Evolutionary conservation across 2,797 vertebrate species (phyloP).

Genomic region (Myripristis murdjan): DNA sequence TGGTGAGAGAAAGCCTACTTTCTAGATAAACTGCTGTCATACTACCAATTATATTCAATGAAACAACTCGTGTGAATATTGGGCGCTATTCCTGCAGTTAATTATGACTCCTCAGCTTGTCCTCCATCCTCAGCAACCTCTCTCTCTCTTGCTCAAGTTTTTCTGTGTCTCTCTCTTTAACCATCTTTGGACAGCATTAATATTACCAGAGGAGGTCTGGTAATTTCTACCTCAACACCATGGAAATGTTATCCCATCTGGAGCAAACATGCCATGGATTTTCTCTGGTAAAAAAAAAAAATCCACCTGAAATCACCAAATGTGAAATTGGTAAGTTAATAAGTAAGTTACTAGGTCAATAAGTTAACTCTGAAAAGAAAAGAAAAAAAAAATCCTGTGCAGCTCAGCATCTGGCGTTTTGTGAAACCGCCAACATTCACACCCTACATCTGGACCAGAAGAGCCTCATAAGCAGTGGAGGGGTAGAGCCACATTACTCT

Average conservation of each 20-base stretch:
- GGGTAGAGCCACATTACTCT: neutral
- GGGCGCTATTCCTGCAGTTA: slow-evolving; percentile 13
- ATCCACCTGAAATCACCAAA: no score
- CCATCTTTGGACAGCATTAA: slow-evolving; percentile 31
- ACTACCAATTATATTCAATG: slow-evolving; percentile 11
- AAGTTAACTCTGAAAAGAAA: no score
- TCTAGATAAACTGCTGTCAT: slow-evolving; percentile 28
- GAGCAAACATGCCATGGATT: slow-evolving; percentile 10
- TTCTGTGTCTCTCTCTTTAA: slow-evolving; percentile 3
- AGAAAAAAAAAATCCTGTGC: neutral
- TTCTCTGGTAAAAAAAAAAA: neutral
- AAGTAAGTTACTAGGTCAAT: no score
- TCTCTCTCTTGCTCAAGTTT: neutral
- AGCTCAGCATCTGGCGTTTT: slow-evolving; percentile 3
- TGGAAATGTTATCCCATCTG: no score
- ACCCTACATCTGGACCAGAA: slow-evolving; percentile 17
- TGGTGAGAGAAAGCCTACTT: slow-evolving; percentile 7
- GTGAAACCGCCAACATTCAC: neutral
- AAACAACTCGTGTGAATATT: slow-evolving; percentile 31
- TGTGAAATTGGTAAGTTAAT: no score
- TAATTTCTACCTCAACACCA: slow-evolving; percentile 13
- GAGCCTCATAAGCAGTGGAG: neutral
- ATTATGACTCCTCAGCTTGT: slow-evolving; percentile 18
- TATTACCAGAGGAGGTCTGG: neutral
- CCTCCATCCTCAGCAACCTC: neutral